Percentiles rank a stretch among this genome's conserved stretches.
Conservation (phyloP, 2,113 vertebrate genomes). For the Pleuronectes platessa region DNA sequence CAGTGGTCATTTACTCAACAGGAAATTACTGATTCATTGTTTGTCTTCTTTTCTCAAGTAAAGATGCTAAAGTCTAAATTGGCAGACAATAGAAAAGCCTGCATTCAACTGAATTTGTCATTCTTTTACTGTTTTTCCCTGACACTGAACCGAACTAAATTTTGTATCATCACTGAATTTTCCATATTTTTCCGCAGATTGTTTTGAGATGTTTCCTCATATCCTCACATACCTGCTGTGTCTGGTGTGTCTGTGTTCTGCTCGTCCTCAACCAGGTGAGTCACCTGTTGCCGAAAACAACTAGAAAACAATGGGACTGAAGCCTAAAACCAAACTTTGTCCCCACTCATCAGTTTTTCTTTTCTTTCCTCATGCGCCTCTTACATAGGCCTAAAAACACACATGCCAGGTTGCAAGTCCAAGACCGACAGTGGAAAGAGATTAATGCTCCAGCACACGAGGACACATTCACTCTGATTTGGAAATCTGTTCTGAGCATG, state of each 20-base stretch:
- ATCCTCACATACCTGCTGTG: slow-evolving; percentile 86
- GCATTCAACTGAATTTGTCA: neutral
- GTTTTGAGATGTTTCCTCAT: slow-evolving; percentile 85
- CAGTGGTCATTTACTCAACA: too few relatives aligned
- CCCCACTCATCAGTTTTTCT: too few relatives aligned
- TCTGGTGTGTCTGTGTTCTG: slow-evolving; percentile 78
- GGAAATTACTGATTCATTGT: too few relatives aligned
- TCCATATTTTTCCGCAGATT: slow-evolving; percentile 69
- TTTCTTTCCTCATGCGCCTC: neutral
- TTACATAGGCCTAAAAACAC: neutral
- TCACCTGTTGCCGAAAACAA: neutral
- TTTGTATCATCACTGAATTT: neutral
- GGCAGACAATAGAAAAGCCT: neutral
- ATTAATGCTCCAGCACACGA: neutral
- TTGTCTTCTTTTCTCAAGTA: too few relatives aligned
- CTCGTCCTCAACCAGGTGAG: slow-evolving; percentile 73
- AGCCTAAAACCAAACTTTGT: neutral
- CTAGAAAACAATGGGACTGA: neutral
- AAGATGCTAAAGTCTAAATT: neutral
- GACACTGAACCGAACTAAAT: neutral
- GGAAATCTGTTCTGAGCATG: neutral
- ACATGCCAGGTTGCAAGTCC: neutral
- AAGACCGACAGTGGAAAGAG: slow-evolving; percentile 38
- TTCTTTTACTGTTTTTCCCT: neutral
- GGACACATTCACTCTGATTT: neutral